Evolutionary conservation across 2,113 vertebrate genomes (phyloP).

Genomic region (Vulpes lagopus): DNA sequence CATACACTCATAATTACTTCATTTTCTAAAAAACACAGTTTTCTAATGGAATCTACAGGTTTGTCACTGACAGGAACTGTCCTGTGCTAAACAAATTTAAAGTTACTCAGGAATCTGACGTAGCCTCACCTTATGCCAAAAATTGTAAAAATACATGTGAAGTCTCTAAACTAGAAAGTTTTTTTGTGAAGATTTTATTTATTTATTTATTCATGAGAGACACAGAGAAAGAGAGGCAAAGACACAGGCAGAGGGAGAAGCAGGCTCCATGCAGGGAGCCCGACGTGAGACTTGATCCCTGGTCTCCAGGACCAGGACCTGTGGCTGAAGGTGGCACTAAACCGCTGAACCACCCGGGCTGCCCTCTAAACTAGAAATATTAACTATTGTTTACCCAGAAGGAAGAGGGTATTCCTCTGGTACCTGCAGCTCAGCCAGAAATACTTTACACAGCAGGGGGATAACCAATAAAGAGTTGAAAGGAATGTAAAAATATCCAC

Average conservation of each 20-base stretch:
- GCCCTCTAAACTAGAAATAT: neutral
- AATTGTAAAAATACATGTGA: neutral
- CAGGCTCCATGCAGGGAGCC: no score
- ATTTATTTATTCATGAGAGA: no score
- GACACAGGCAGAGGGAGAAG: no score
- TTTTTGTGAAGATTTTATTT: no score
- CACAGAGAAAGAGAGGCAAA: no score
- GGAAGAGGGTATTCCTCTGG: neutral
- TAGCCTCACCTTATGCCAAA: neutral
- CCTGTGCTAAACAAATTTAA: neutral
- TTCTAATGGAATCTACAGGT: neutral
- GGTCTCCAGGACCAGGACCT: no score
- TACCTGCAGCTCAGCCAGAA: neutral
- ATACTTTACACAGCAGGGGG: neutral
- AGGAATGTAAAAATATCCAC: neutral
- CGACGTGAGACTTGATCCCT: no score
- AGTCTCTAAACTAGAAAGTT: neutral
- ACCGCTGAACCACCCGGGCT: no score
- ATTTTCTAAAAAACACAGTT: neutral
- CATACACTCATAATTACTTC: neutral
- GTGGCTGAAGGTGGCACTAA: no score
- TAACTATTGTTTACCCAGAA: conserved; percentile 15
- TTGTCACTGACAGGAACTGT: neutral
- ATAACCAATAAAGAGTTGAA: conserved; percentile 45
- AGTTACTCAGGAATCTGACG: neutral